A percentile compares a stretch with the other conserved stretches of the same genome.
Conservation (phyloP, 2,888 invertebrate species). For the Dermolepida albohirtum region DNA sequence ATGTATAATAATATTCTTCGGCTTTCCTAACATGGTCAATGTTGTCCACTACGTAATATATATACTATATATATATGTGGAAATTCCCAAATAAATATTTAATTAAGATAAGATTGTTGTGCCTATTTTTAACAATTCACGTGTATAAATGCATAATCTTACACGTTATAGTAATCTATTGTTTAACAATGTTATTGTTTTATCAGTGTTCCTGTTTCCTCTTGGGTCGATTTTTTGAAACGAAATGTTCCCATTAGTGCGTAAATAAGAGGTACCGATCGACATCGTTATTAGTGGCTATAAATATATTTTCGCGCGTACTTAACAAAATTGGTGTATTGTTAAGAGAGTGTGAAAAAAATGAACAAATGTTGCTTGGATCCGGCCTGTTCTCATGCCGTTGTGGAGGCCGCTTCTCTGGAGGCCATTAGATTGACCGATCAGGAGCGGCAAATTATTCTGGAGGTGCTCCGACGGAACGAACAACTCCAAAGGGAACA, state of each 20-base stretch:
- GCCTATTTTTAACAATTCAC: slow-evolving; percentile 24
- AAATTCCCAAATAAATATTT: slow-evolving; percentile 9
- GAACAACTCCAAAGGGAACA: slow-evolving; percentile 68
- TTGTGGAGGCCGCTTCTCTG: slow-evolving; percentile 60
- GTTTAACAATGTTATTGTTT: neutral
- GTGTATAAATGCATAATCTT: neutral
- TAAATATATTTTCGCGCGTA: too few species aligned
- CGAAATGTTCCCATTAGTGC: too few species aligned
- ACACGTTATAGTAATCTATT: neutral
- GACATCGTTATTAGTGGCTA: too few species aligned
- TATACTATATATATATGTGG: neutral
- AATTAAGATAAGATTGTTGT: slow-evolving; percentile 15
- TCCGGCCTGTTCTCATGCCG: slow-evolving; percentile 59
- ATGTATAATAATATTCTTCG: too few species aligned
- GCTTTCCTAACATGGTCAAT: too few species aligned
- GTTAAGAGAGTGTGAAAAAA: neutral
- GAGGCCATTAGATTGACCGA: slow-evolving; percentile 61
- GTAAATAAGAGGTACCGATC: too few species aligned
- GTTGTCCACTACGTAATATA: slow-evolving; percentile 2
- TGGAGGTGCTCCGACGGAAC: slow-evolving; percentile 69
- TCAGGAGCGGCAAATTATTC: slow-evolving; percentile 68
- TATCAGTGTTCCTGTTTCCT: slow-evolving; percentile 38
- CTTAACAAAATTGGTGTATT: neutral
- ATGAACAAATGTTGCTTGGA: slow-evolving; percentile 56
- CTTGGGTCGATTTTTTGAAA: too few species aligned